Evolutionary conservation across 2,888 invertebrate genomes (phyloP).

Genomic region (Cosmopolites sordidus): DNA sequence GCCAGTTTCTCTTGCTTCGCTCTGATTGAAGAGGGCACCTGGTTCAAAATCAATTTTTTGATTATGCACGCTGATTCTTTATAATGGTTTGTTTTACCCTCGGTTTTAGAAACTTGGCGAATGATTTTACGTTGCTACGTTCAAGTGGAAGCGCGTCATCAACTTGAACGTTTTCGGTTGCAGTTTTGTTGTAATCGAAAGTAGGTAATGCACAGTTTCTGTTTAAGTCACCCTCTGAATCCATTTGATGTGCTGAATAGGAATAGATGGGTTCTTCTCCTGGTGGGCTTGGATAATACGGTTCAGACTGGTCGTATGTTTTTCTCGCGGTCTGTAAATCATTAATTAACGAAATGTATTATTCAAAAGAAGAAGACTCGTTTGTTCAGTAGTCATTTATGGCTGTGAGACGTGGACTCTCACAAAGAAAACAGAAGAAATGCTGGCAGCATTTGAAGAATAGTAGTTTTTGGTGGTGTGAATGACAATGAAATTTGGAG

Average conservation of each 20-base stretch:
- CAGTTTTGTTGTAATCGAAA: too few species aligned
- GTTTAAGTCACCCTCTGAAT: constrained; percentile 22
- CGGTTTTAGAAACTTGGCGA: constrained; percentile 21
- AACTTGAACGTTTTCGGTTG: not conserved
- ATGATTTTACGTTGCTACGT: constrained; percentile 21
- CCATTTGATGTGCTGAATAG: constrained; percentile 19
- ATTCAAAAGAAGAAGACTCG: too few species aligned
- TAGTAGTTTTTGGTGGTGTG: too few species aligned
- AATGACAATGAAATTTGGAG: too few species aligned
- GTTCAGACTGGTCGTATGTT: constrained; percentile 2
- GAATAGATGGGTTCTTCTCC: not conserved
- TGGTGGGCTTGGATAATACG: not conserved
- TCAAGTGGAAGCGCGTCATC: not conserved
- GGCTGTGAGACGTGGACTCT: too few species aligned
- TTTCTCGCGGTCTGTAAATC: not conserved
- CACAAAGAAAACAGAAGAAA: too few species aligned
- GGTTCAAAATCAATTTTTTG: too few species aligned
- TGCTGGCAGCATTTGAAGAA: too few species aligned
- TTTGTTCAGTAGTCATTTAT: too few species aligned
- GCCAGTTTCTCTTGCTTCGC: constrained; percentile 14
- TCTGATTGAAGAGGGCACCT: constrained; percentile 21
- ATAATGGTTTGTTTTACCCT: constrained; percentile 3
- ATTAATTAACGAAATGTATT: not conserved
- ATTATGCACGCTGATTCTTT: too few species aligned
- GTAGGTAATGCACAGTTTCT: not conserved